phyloP scores from a whole-genome alignment of 2,888 invertebrate species.

The Diaperis boleti region DNA sequence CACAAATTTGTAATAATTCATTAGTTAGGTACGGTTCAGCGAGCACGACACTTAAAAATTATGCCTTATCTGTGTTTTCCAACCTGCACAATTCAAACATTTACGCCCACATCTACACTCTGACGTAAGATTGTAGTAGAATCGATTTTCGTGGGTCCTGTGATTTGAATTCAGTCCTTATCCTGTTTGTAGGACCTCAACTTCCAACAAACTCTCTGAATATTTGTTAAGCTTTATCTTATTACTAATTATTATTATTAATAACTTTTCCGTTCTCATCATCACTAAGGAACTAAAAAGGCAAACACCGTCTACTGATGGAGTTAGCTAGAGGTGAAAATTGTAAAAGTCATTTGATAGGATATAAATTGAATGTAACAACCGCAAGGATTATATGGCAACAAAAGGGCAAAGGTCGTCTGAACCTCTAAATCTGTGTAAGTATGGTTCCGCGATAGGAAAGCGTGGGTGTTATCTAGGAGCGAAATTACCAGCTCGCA shows the following conservation, averaged over 20 bases:
- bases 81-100: slow-evolving; percentile 16
- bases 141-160: slow-evolving; percentile 17
- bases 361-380: slow-evolving; percentile 12
- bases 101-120: slow-evolving; percentile 15
- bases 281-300: too few relatives aligned
- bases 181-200: slow-evolving; percentile 19
- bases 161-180: slow-evolving; percentile 20
- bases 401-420: slow-evolving; percentile 27
- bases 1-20: too few relatives aligned
- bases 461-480: slow-evolving; percentile 13
- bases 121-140: slow-evolving; percentile 20
- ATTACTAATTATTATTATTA: too few relatives aligned
- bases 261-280: too few relatives aligned
- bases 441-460: slow-evolving; percentile 23
- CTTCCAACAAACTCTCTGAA: not conserved
- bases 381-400: not conserved
- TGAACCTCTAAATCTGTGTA: too few relatives aligned
- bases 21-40: not conserved
- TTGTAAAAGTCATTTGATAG: not conserved
- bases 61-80: slow-evolving; percentile 13
- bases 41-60: slow-evolving; percentile 3
- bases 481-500: slow-evolving; percentile 14
- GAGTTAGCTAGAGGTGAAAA: not conserved
- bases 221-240: too few relatives aligned
- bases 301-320: not conserved